Evolutionary conservation across 2,888 invertebrate species (phyloP), one percentile per base, ranked within the genome.

Genomic region (Crepidodera aurea): DNA sequence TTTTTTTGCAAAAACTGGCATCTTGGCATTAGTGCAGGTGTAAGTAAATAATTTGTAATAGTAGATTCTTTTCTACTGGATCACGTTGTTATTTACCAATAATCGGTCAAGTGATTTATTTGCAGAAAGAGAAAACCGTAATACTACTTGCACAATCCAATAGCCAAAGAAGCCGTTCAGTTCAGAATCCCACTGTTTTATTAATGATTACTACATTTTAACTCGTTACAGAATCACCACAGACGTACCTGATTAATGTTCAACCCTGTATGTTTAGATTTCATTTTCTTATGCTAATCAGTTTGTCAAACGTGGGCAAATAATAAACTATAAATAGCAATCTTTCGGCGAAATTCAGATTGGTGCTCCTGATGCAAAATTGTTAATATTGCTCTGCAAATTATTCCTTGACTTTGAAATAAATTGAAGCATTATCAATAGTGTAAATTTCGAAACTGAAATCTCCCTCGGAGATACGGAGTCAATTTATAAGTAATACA

Each of bases 141-240:
- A 75, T 75, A 71, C 73, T 72, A 71, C 69, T 71, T 73, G 71
- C 77, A 76, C 75, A 75, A 76, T 75, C 72, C 71, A 74, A 73
- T 75, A 71, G 73, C 69, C 69, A 76, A 75, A 15, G 76, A 71
- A 76, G 75, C 74, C 73, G 72, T 73, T 75, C 70, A 74, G 75
- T 75, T 71, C 65, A 73, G 76, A 77, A 72, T 76, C 78, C 77
- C 71, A 78, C 77, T 78, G 79, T 76, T 78, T 78, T 78, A 79
- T 79, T 78, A 77, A 79, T 78, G 78, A 75, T 73, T 73, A 69
- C 72, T 70, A 72, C 71, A 73, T 73, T 73, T 71, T 40, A 40
- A 40, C 40, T 40, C 40, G 40, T 18, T 18, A 40, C 18, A 37
- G 18, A 40, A 16, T 16, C 10, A 40, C 10, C 40, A 40, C 8